Evolutionary conservation across 2,797 vertebrate genomes (phyloP), one percentile per base, ranked within the genome.

Genomic region (Sebastes nivosus): DNA sequence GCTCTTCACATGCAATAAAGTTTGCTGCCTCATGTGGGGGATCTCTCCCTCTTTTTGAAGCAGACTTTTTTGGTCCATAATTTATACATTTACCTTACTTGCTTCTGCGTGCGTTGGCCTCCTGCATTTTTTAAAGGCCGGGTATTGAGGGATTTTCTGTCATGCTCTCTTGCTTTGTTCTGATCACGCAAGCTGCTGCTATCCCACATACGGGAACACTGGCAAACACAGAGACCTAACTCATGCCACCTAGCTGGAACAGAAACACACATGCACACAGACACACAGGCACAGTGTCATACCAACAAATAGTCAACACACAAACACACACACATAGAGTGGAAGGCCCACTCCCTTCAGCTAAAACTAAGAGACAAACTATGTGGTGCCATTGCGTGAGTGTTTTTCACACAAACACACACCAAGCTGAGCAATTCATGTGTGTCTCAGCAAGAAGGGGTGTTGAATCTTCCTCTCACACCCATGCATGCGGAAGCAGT

Each of bases 71-170:
- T 72, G 76, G 85, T 94, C 89, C 86, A 95, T 96, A 95, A 96
- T 94, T 94, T 95, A 94, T 96, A 95, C 94, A 89, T 95, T 95
- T 95, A 94, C 94, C 93, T 94, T 92, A 92, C 90, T 94, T 93
- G 94, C 95, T 96, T 93, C 94, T 97, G 95, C 96, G 95, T 97
- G 97, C 93, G 65, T 93, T 80, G 89, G 90, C 94, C 96, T 97
- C 94, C 94, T 98, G 96, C 97, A 98, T 98, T 96, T 98, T 94
- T 98, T 97, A 97, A 96, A 97, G 95, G 90, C 94, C 92, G 91
- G 94, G 96, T 93, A 97, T 95, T 97, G 95, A 96, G 97, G 97
- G 97, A 97, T 95, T 96, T 93, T 97, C 95, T 96, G 94, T 96
- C 95, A 88, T 96, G 96, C 95, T 95, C 94, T 92, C 91, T 92